Conservation (phyloP, 2,113 vertebrate species). For the Chionis minor region DNA sequence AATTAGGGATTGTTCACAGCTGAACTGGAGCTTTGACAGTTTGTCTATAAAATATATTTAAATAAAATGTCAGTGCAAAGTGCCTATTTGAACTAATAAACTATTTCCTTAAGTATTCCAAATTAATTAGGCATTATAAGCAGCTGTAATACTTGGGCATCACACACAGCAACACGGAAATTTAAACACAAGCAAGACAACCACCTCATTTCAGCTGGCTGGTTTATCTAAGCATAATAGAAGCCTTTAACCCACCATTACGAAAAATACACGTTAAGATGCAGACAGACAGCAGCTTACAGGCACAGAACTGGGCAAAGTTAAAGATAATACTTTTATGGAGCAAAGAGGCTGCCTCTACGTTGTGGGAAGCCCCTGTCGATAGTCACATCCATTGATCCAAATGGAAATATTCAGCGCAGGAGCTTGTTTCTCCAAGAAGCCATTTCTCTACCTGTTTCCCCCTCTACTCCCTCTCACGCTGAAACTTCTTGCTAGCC, state of each 20-base stretch:
- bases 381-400: neutral
- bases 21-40: neutral
- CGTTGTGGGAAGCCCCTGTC: neutral
- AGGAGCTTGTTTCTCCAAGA: neutral
- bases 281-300: neutral
- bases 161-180: rapidly evolving
- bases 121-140: neutral
- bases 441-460: neutral
- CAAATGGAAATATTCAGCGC: neutral
- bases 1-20: neutral
- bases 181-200: neutral
- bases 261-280: rapidly evolving
- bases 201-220: neutral
- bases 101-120: neutral
- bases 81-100: neutral
- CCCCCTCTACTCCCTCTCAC: neutral
- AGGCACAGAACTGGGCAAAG: neutral
- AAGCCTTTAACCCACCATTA: neutral
- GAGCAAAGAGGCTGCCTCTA: neutral
- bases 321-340: rapidly evolving
- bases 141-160: neutral
- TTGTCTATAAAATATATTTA: neutral
- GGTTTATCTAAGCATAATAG: neutral
- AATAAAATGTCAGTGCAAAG: neutral
- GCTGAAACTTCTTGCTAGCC: neutral